Evolutionary conservation across 1,140 invertebrate genomes (phyloP).

Genomic region (Cheumatopsyche charites): DNA sequence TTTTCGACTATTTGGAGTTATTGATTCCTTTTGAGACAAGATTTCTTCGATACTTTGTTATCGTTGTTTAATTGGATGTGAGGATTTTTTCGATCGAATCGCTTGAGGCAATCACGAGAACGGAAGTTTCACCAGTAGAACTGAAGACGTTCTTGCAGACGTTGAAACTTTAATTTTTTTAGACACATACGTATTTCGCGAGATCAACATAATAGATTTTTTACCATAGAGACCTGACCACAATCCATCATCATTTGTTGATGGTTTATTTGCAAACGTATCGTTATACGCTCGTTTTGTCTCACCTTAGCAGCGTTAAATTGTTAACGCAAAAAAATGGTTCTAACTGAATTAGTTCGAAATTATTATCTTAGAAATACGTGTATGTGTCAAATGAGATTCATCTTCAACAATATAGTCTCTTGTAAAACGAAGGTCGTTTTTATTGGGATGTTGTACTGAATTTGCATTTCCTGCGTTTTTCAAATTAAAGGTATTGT

Average conservation of each 20-base stretch:
- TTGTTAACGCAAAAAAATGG: too few species aligned
- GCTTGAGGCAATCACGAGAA: slow-evolving; percentile 8
- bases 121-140: slow-evolving; percentile 7
- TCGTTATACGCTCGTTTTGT: too few species aligned
- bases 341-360: too few species aligned
- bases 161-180: neutral
- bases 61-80: slow-evolving; percentile 6
- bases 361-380: too few species aligned
- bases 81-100: neutral
- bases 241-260: slow-evolving; percentile 15
- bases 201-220: slow-evolving; percentile 19
- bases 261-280: slow-evolving; percentile 2
- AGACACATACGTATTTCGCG: too few species aligned
- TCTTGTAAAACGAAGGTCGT: slow-evolving; percentile 4
- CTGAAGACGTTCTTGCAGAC: neutral
- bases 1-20: too few species aligned
- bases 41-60: neutral
- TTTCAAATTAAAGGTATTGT: neutral
- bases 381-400: too few species aligned
- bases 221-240: neutral
- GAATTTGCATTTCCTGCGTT: slow-evolving; percentile 14
- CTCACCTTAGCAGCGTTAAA: too few species aligned
- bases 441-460: neutral
- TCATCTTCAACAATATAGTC: too few species aligned
- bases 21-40: too few species aligned